Evolutionary conservation across 1,140 invertebrate genomes (phyloP).

Genomic region (Ostrea edulis): DNA sequence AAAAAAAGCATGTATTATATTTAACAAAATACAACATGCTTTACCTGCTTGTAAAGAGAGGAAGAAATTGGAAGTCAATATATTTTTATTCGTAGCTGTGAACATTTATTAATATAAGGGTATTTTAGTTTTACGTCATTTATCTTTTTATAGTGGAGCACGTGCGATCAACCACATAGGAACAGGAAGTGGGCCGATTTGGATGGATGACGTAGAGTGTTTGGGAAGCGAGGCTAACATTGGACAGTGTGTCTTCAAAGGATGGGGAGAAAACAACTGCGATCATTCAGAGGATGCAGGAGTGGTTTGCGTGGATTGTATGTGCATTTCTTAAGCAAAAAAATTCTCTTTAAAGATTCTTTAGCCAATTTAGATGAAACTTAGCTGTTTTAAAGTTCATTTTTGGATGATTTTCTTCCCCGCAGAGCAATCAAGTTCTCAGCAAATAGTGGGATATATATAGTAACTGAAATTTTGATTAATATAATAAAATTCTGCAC

Average conservation of each 20-base stretch:
- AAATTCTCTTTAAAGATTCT: not conserved
- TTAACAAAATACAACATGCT: too few species aligned
- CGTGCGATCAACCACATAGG: constrained; percentile 79
- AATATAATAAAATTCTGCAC: too few species aligned
- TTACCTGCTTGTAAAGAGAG: too few species aligned
- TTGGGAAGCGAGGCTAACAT: constrained; percentile 85
- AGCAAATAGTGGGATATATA: too few species aligned
- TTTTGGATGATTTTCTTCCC: not conserved
- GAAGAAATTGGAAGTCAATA: too few species aligned
- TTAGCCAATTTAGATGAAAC: not conserved
- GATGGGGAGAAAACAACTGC: constrained; percentile 89
- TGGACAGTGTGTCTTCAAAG: constrained; percentile 85
- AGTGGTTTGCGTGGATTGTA: constrained; percentile 65
- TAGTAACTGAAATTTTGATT: too few species aligned
- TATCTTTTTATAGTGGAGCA: constrained; percentile 40
- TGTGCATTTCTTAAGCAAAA: not conserved
- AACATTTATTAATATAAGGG: too few species aligned
- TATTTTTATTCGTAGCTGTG: too few species aligned
- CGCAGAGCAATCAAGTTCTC: too few species aligned
- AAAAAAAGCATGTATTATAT: too few species aligned
- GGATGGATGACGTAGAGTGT: constrained; percentile 88
- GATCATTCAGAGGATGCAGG: constrained; percentile 83
- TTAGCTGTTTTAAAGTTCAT: not conserved
- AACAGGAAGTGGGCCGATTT: constrained; percentile 79
- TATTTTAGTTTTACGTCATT: not conserved